Percentiles rank a stretch among this genome's conserved stretches.
These are phyloP conservation scores for Propithecus deckenii DNA, from an alignment of 2,797 vertebrate genomes.

Conservation along the genomic window DNA sequence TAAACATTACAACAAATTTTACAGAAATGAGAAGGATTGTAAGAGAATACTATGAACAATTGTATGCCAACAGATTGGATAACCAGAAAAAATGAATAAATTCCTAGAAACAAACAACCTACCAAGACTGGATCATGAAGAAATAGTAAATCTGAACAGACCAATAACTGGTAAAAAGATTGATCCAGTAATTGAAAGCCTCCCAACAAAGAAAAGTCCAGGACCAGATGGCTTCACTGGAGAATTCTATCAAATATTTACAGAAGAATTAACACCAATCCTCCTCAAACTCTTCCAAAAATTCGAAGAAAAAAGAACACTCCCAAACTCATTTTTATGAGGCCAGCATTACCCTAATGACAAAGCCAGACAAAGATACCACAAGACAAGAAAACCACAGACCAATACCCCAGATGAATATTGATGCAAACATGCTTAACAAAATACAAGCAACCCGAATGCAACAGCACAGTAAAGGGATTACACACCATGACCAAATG, in stretches of 20 bases:
- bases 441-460: neutral
- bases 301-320: no score
- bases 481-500: no score
- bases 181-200: neutral
- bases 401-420: neutral
- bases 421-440: neutral
- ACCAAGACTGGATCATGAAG: neutral
- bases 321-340: no score
- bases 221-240: neutral
- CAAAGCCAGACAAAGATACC: neutral
- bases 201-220: neutral
- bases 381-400: neutral
- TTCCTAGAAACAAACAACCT: neutral
- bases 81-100: neutral
- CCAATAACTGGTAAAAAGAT: neutral
- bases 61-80: neutral
- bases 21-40: neutral
- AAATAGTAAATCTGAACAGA: neutral
- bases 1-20: neutral
- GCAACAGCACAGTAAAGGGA: neutral
- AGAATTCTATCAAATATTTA: neutral
- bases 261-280: neutral
- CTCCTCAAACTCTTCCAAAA: neutral
- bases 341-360: neutral
- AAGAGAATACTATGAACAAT: neutral